Percentiles rank a stretch among this genome's conserved stretches.
These are phyloP conservation scores for Chouioia cunea DNA, from an alignment of 2,888 invertebrate genomes.

Conservation along the genomic window DNA sequence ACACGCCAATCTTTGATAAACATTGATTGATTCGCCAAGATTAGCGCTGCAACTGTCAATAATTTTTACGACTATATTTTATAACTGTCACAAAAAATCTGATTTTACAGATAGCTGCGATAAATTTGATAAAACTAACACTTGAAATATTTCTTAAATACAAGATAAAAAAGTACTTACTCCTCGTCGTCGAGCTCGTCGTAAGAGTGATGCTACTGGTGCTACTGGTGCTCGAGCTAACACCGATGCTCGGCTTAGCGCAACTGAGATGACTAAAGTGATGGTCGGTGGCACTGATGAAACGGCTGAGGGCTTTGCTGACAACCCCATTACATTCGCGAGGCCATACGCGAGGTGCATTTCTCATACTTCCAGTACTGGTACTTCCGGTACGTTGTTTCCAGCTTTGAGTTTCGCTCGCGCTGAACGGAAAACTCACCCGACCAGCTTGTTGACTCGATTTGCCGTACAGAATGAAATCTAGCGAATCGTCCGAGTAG, in stretches of 20 bases:
- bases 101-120: too few species aligned
- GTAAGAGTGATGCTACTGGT: constrained; percentile 39
- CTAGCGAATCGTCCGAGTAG: constrained; percentile 70
- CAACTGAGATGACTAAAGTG: constrained; percentile 11
- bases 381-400: constrained; percentile 37
- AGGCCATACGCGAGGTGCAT: constrained; percentile 61
- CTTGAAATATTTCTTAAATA: neutral
- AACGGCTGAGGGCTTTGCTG: constrained; percentile 68
- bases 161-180: constrained; percentile 32
- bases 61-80: too few species aligned
- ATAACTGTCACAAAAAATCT: too few species aligned
- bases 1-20: too few species aligned
- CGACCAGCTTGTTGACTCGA: constrained; percentile 56
- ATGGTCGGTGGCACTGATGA: constrained; percentile 58
- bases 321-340: constrained; percentile 69
- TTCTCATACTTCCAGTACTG: constrained; percentile 24
- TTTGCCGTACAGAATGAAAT: constrained; percentile 67
- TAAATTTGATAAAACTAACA: neutral
- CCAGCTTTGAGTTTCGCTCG: constrained; percentile 58
- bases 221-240: constrained; percentile 38
- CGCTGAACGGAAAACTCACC: constrained; percentile 64
- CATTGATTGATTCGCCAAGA: too few species aligned
- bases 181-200: constrained; percentile 46
- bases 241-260: constrained; percentile 16
- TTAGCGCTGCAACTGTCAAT: too few species aligned